Base-by-base conservation (phyloP, 1,140 invertebrate genomes). In the Scylla paramamosain region DNA sequence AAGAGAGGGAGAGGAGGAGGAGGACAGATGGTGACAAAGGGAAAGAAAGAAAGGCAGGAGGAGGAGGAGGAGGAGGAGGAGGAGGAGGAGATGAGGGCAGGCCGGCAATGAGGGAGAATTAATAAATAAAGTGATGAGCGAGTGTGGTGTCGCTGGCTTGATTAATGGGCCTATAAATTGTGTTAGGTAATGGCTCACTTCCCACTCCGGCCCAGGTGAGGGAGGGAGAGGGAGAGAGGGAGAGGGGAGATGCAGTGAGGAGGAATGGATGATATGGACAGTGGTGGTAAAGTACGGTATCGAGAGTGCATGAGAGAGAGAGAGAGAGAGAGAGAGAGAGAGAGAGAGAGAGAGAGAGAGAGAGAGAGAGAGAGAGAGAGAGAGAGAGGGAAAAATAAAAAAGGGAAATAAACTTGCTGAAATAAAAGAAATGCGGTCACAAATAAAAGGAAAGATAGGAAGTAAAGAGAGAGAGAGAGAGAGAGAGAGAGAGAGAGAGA, bases 71-170 rank as follows among this genome's bases (percentile, higher is more conserved):
- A 77, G 67, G 67, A 77, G 67, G 67, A 77, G 10, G 67, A 77
- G 67, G 67, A 77, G 67, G 67, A 77, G 67, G 8, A 77, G 67
- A n/a, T 25, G n/a, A 77, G 67, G 67, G 8, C 4, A 20, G 25
- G 67, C 7, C 3, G 67, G 67, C 67, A 77, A 77, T 77, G 67
- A n/a, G 67, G 67, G 16, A 77, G 67, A 77, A 77, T 77, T 77
- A 77, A 77, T 77, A 77, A n/a, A 77, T 77, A 25, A 77, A 77
- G 67, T 77, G 67, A 77, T 77, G 67, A 77, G 67, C 67, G 67
- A 77, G 67, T 77, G 67, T 25, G 67, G 67, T 77, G 67, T 77
- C 67, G 67, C 67, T 77, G 20, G 20, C 20, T 77, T n/a, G 67
- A 77, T 77, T 25, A 77, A 77, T 77, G 67, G 67, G 20, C 6